Evolutionary conservation across 2,888 invertebrate genomes (phyloP).

Genomic region (Tetrapedia diversipes): DNA sequence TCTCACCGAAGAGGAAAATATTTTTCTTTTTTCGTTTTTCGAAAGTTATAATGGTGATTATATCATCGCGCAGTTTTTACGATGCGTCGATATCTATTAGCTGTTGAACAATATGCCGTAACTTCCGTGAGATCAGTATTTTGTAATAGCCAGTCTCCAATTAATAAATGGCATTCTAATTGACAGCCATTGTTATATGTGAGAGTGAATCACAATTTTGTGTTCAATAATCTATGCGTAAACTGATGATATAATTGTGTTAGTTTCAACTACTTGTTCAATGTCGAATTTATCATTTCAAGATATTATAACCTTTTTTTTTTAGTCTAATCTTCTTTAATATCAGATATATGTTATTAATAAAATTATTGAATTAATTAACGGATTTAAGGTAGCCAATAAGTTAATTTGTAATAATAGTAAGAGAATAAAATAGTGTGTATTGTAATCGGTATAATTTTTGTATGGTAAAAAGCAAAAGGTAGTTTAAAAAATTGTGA

Average conservation of each 20-base stretch:
- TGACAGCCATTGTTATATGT: background rate
- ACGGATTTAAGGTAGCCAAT: too few species aligned
- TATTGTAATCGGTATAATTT: background rate
- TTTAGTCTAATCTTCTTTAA: too few species aligned
- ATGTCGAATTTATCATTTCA: too few species aligned
- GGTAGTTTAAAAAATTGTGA: too few species aligned
- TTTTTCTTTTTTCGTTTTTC: background rate
- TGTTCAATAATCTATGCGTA: too few species aligned
- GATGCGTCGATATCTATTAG: conserved; percentile 13
- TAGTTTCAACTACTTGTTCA: too few species aligned
- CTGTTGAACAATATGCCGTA: background rate
- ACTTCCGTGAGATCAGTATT: conserved; percentile 23
- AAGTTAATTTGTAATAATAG: too few species aligned
- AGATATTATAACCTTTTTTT: too few species aligned
- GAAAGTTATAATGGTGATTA: background rate
- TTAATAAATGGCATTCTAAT: conserved; percentile 2
- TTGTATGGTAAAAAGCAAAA: too few species aligned
- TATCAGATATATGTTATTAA: too few species aligned
- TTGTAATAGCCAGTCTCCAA: conserved; percentile 13
- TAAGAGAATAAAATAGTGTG: background rate
- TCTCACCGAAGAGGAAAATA: background rate
- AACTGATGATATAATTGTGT: too few species aligned
- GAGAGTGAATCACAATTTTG: background rate
- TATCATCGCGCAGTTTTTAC: background rate
- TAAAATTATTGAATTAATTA: too few species aligned